Percentiles rank a stretch among this genome's conserved stretches.
Conservation (phyloP, 2,888 invertebrate genomes). For the Cataglyphis livida region DNA sequence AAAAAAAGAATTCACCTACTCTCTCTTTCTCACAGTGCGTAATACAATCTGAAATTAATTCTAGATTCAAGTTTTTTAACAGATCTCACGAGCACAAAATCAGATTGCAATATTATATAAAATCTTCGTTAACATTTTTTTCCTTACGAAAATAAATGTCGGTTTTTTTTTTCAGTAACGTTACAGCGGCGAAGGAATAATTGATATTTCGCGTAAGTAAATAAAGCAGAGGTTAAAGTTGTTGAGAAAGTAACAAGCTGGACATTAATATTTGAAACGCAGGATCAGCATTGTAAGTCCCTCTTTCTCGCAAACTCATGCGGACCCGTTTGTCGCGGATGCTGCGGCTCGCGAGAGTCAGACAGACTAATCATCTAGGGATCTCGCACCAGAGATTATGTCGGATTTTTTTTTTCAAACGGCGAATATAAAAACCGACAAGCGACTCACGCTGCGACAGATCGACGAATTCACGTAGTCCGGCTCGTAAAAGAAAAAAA, state of each 20-base stretch:
- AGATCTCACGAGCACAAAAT: neutral
- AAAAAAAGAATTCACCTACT: neutral
- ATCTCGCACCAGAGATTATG: constrained; percentile 23
- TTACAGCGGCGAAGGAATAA: neutral
- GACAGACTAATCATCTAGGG: constrained; percentile 36
- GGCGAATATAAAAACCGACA: constrained; percentile 53
- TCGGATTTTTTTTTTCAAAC: constrained; percentile 23
- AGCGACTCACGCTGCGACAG: neutral
- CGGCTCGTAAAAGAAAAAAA: constrained; percentile 11
- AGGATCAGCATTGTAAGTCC: constrained; percentile 24
- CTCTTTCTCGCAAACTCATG: constrained; percentile 6
- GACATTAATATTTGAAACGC: constrained; percentile 53
- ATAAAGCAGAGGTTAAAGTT: constrained; percentile 41
- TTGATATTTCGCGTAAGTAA: constrained; percentile 17
- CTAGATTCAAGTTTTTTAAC: neutral
- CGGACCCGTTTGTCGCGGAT: constrained; percentile 29
- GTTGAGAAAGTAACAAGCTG: constrained; percentile 26
- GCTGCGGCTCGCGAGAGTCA: constrained; percentile 22
- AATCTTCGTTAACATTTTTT: neutral
- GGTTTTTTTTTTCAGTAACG: neutral
- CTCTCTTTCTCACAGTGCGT: neutral
- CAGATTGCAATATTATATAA: neutral
- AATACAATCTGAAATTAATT: constrained; percentile 15
- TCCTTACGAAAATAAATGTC: neutral
- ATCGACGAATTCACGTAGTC: constrained; percentile 33